phyloP scores from a whole-genome alignment of 2,797 vertebrate genomes.

The Poeciliopsis infans region DNA sequence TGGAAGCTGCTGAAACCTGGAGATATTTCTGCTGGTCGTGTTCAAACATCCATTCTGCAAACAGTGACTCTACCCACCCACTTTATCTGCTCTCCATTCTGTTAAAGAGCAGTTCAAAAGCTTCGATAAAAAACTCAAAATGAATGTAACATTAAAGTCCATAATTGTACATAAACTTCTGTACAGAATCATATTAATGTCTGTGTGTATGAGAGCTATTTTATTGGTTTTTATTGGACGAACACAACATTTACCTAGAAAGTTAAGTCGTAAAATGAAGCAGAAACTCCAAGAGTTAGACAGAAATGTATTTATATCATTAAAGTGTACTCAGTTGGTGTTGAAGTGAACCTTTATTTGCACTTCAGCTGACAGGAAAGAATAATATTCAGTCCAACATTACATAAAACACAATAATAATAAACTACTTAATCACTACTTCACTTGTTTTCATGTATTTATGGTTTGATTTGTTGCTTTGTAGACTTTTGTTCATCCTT shows the following conservation, averaged over 20 bases:
- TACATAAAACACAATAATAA: no score
- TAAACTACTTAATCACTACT: neutral
- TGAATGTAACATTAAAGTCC: no score
- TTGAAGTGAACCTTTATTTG: neutral
- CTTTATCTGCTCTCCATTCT: no score
- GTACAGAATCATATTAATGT: no score
- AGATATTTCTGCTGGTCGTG: conserved; percentile 11
- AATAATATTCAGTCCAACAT: neutral
- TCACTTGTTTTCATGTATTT: neutral
- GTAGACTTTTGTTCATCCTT: neutral
- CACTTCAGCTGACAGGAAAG: neutral
- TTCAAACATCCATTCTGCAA: conserved; percentile 11
- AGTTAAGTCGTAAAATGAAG: neutral
- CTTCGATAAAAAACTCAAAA: no score
- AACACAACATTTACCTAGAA: neutral
- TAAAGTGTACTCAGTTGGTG: neutral
- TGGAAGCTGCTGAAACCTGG: neutral
- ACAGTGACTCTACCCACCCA: conserved; percentile 9
- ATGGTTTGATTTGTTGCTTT: neutral
- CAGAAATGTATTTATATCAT: neutral
- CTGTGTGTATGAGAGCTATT: no score
- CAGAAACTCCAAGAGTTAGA: neutral
- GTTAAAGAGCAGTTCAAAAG: no score
- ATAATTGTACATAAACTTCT: no score
- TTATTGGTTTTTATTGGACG: neutral